These are phyloP conservation scores for Drosophila jambulina DNA, from an alignment of 1,140 invertebrate genomes.

Conservation along the genomic window DNA sequence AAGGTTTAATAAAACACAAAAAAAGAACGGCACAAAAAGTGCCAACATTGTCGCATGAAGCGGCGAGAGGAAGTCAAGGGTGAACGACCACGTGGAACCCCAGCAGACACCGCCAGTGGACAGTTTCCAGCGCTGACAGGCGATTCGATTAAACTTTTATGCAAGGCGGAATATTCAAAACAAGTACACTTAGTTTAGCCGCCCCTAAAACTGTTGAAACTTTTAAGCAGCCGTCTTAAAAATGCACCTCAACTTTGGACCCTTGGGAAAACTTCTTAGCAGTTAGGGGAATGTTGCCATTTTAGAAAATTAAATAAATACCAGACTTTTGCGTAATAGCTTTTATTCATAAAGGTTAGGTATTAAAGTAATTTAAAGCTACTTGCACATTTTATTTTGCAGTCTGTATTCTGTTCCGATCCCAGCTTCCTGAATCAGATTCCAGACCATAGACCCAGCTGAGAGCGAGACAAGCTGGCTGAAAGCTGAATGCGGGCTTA, in stretches of 20 bases:
- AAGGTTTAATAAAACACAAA: slow-evolving; percentile 36
- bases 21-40: slow-evolving; percentile 33
- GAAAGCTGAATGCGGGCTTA: slow-evolving; percentile 31
- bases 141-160: slow-evolving; percentile 47
- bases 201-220: slow-evolving; percentile 12
- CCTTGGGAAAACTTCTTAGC: neutral
- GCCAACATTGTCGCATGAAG: slow-evolving; percentile 44
- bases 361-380: neutral
- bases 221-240: slow-evolving; percentile 5
- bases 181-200: slow-evolving; percentile 6
- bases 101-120: slow-evolving; percentile 14
- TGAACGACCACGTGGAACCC: slow-evolving; percentile 37
- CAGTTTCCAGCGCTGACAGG: slow-evolving; percentile 9
- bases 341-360: neutral
- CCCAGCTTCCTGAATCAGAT: slow-evolving; percentile 3
- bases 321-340: no score
- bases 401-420: slow-evolving; percentile 10
- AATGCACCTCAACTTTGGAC: neutral
- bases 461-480: slow-evolving; percentile 32
- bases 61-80: slow-evolving; percentile 38
- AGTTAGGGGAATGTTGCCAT: neutral
- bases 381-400: neutral
- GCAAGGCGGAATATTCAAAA: slow-evolving; percentile 21
- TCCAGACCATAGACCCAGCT: slow-evolving; percentile 31
- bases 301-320: neutral